Percentiles rank a stretch among this genome's conserved stretches.
These are phyloP conservation scores for Chrysogorgia sp. DNA, from an alignment of 92 coral and sea anemone genomes.

Conservation along the genomic window DNA sequence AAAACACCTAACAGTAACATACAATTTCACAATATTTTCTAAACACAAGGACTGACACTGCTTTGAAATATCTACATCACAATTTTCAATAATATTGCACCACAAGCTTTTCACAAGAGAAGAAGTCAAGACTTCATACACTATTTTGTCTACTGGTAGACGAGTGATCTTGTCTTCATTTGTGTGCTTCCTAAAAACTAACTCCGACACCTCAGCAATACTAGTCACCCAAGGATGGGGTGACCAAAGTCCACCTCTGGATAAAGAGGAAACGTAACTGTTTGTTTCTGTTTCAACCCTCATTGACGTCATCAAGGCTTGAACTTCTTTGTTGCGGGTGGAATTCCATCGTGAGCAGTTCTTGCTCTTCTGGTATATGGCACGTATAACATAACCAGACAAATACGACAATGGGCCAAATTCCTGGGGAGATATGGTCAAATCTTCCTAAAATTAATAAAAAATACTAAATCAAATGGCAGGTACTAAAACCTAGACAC, in stretches of 20 bases:
- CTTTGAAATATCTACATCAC: constrained; percentile 22
- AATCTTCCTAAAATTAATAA: neutral
- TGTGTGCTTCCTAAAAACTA: constrained; percentile 35
- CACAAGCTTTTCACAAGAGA: constrained; percentile 25
- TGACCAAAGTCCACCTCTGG: constrained; percentile 40
- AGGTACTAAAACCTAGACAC: no score
- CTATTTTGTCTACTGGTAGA: constrained; percentile 38
- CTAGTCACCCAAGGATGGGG: constrained; percentile 20
- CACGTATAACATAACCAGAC: constrained; percentile 16
- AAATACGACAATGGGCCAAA: constrained; percentile 21
- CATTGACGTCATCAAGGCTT: constrained; percentile 29
- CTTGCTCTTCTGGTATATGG: constrained; percentile 25
- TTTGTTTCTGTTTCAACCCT: constrained; percentile 5
- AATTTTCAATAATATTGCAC: constrained; percentile 34
- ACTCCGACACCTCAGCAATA: constrained; percentile 8
- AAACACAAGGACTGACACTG: constrained; percentile 31
- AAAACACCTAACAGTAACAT: constrained; percentile 35
- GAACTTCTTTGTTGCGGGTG: constrained; percentile 23
- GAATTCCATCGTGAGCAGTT: constrained; percentile 17
- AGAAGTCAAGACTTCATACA: constrained; percentile 20
- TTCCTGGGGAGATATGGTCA: neutral
- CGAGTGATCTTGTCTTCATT: constrained; percentile 15
- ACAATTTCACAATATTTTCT: constrained; percentile 38
- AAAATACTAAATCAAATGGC: neutral
- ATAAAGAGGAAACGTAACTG: constrained; percentile 11